Conservation (phyloP, 2,113 vertebrate species). For the Ginglymostoma cirratum region DNA sequence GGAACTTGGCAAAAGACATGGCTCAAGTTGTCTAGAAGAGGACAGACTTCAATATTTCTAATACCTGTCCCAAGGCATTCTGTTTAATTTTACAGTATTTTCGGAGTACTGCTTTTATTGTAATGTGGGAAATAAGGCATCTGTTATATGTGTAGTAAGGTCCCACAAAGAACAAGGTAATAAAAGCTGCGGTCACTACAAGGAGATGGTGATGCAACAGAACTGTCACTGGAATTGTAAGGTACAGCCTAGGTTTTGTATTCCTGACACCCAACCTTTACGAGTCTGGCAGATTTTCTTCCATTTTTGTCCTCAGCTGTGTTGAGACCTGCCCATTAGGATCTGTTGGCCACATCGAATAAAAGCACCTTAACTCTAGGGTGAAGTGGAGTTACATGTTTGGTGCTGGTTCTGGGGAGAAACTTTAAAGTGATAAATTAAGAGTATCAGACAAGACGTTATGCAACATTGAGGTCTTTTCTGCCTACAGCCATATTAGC, state of each 20-base stretch:
- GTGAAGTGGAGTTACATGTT: not conserved
- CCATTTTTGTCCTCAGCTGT: not conserved
- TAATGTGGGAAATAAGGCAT: not conserved
- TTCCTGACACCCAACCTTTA: not conserved
- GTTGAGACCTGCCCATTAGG: not conserved
- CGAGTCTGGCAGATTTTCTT: not conserved
- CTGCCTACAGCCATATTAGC: not conserved
- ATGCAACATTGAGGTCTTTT: not conserved
- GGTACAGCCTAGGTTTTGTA: not conserved
- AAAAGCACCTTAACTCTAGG: not conserved
- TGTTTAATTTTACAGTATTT: too few species aligned
- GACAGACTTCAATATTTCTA: not conserved
- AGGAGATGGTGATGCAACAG: too few species aligned
- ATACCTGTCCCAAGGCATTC: not conserved
- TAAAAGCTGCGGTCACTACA: not conserved
- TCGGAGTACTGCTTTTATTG: not conserved
- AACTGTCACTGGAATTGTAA: not conserved
- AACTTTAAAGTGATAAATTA: not conserved
- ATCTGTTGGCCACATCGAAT: not conserved
- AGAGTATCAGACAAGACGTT: not conserved
- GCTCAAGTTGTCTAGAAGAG: not conserved
- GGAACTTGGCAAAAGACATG: not conserved
- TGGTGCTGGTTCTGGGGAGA: not conserved
- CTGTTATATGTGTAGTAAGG: not conserved
- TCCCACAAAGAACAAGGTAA: not conserved